Evolutionary conservation across 2,888 invertebrate genomes (phyloP), one percentile per base, ranked within the genome.

Genomic region (Sympetrum striolatum): DNA sequence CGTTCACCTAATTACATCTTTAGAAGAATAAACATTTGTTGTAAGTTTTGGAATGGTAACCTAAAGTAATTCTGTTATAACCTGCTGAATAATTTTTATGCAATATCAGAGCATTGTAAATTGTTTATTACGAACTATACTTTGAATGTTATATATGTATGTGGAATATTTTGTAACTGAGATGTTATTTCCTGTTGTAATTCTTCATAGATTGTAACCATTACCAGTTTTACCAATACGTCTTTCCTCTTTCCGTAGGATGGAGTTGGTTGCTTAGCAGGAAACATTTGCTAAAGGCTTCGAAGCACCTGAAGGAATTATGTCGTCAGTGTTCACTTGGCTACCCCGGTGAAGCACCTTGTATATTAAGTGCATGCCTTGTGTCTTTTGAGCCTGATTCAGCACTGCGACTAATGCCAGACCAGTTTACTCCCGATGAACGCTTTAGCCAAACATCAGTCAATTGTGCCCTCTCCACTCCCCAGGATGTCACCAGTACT

Each of bases 351-450:
- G 97, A 97, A 92, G 97, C 96, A 92, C 99, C 99, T 0, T 97
- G 98, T 93, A 98, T 99, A 92, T 95, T 99, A 92, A 98, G 98
- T 92, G 99, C 99, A n/a, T 99, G 99, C 94, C 96, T 99, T 91
- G 98, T 99, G 81, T 98, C 98, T 91, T 95, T 99, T 91, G 99
- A 99, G 94, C 97, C 98, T 80, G 98, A 98, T 94, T 95, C 96
- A 18, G 96, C 96, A 92, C 95, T 99, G 92, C 96, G 98, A 91
- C 96, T 98, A 91, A 98, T 98, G 98, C 97, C 98, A 31, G 98
- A 98, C 94, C 97, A 98, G 93, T 98, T 98, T 94, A 98, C 98
- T 90, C 98, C 98, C n/a, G 98, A 98, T 94, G 98, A 98, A 94
- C 95, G 98, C 91, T 98, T 98, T 94, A 96, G 96, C 92, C 97